Evolutionary conservation across 1,140 invertebrate species (phyloP).

Genomic region (Heliconius melpomene): DNA sequence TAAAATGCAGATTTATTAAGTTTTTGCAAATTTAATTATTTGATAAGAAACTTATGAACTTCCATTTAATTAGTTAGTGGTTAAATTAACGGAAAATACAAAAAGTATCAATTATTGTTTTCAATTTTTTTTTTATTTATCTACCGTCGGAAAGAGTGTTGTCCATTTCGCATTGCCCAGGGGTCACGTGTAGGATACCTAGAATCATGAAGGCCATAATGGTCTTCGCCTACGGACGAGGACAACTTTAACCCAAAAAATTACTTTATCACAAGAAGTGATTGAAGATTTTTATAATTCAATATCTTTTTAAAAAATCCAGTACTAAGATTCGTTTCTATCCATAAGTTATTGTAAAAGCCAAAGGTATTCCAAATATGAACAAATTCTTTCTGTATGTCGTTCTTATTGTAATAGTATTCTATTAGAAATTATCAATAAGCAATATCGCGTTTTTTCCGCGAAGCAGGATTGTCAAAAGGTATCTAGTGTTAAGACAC

Average conservation of each 20-base stretch:
- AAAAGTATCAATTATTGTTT: not conserved
- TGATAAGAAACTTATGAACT: not conserved
- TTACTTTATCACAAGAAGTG: too few species aligned
- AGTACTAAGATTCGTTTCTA: not conserved
- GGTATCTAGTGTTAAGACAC: too few species aligned
- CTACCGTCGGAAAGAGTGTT: too few species aligned
- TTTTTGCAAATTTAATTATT: not conserved
- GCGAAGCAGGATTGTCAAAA: too few species aligned
- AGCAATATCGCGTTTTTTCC: not conserved
- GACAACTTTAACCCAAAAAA: too few species aligned
- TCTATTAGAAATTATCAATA: not conserved
- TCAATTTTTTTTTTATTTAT: too few species aligned
- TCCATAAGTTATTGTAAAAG: not conserved
- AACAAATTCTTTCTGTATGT: not conserved
- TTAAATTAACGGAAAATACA: not conserved
- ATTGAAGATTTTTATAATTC: too few species aligned
- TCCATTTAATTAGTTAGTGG: not conserved
- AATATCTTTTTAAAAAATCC: not conserved
- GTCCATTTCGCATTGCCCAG: too few species aligned
- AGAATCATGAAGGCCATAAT: too few species aligned
- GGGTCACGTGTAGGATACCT: too few species aligned
- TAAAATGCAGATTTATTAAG: not conserved
- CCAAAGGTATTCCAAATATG: not conserved
- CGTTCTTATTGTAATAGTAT: not conserved
- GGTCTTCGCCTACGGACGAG: too few species aligned